phyloP scores from a whole-genome alignment of 2,113 vertebrate species.

The Ceyx cyanopectus region DNA sequence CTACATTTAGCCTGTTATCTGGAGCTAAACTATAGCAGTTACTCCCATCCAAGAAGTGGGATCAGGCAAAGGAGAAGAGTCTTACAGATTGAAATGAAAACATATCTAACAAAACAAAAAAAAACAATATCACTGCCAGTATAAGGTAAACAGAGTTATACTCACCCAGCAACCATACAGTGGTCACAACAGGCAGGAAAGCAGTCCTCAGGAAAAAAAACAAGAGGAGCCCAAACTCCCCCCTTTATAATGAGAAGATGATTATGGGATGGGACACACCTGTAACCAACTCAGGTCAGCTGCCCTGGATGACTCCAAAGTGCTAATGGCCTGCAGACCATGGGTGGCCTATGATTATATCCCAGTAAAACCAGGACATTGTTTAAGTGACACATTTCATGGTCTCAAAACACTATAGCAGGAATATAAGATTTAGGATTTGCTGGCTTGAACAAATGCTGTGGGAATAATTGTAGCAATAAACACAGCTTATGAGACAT shows the following conservation, averaged over 20 bases:
- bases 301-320: neutral
- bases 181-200: neutral
- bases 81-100: neutral
- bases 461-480: neutral
- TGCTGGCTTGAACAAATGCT: neutral
- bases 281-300: neutral
- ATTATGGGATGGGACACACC: neutral
- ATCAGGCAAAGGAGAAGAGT: neutral
- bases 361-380: too few relatives aligned
- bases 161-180: neutral
- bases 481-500: neutral
- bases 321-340: neutral
- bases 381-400: neutral
- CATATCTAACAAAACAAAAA: neutral
- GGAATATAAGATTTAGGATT: neutral
- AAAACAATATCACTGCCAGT: neutral
- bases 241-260: neutral
- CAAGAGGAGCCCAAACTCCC: neutral
- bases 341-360: too few relatives aligned
- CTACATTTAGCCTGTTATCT: neutral
- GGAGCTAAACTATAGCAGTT: neutral
- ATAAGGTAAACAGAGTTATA: neutral
- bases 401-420: neutral
- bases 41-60: neutral
- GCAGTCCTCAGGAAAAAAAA: neutral